Percentiles rank a stretch among this genome's conserved stretches.
phyloP scores from a whole-genome alignment of 2,113 vertebrate genomes.

The Trachemys scripta region DNA sequence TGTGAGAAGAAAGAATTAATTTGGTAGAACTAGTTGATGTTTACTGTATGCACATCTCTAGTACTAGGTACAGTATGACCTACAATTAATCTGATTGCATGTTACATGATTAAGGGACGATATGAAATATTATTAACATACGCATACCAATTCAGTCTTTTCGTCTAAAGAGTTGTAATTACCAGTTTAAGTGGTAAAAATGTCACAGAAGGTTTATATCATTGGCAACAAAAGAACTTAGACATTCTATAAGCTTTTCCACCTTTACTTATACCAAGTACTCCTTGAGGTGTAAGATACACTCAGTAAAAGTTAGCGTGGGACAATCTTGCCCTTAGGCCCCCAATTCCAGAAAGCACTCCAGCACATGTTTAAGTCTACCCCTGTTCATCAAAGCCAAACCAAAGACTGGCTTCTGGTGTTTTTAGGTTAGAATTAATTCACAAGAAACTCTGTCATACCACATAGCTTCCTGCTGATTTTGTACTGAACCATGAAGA shows the following conservation, averaged over 20 bases:
- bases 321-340: background rate
- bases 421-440: background rate
- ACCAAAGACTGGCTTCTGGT: background rate
- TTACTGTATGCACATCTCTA: background rate
- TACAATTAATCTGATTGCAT: constrained; percentile 3
- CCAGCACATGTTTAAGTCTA: background rate
- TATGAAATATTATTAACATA: constrained; percentile 18
- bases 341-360: background rate
- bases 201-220: constrained; percentile 20
- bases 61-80: background rate
- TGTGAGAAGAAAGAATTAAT: constrained; percentile 23
- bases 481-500: background rate
- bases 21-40: background rate
- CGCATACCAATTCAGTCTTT: constrained; percentile 4
- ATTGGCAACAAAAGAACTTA: background rate
- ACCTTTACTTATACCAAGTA: background rate
- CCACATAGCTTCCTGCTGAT: background rate
- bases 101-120: background rate
- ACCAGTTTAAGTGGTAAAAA: background rate
- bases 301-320: background rate
- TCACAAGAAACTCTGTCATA: background rate
- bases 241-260: background rate
- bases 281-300: background rate
- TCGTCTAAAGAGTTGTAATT: constrained; percentile 23
- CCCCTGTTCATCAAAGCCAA: background rate